Evolutionary conservation across 2,888 invertebrate genomes (phyloP).

Genomic region (Celastrina argiolus): DNA sequence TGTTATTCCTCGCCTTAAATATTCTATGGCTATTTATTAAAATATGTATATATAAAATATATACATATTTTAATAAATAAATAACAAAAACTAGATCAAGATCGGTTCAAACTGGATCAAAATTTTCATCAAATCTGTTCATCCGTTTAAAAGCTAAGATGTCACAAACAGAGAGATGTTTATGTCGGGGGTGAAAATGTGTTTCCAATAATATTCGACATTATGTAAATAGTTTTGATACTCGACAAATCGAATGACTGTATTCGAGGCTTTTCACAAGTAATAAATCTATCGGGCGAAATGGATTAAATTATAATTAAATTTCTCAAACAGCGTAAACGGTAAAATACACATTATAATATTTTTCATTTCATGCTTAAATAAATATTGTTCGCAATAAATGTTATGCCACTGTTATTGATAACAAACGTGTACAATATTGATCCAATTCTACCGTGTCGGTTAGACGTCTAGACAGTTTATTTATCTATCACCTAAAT

Average conservation of each 20-base stretch:
- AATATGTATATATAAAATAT: too few relatives aligned
- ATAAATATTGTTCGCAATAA: constrained; percentile 51
- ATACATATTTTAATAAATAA: too few relatives aligned
- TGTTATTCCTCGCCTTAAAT: too few relatives aligned
- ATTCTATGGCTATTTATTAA: too few relatives aligned
- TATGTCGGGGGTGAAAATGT: too few relatives aligned
- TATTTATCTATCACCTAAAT: too few relatives aligned
- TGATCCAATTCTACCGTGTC: not conserved
- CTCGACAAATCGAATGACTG: not conserved
- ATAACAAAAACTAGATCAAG: too few relatives aligned
- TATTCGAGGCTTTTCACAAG: not conserved
- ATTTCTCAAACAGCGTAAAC: constrained; percentile 42
- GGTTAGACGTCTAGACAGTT: not conserved
- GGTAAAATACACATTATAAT: constrained; percentile 43
- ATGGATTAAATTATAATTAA: constrained; percentile 39
- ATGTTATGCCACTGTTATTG: constrained; percentile 27
- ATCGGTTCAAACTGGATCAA: too few relatives aligned
- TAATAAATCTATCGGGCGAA: constrained; percentile 29
- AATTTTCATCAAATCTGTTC: too few relatives aligned
- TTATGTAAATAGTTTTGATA: not conserved
- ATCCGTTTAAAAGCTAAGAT: too few relatives aligned
- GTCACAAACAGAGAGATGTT: too few relatives aligned
- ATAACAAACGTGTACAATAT: constrained; percentile 1
- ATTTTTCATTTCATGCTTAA: constrained; percentile 57
- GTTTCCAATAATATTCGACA: too few relatives aligned